Evolutionary conservation across 2,888 invertebrate genomes (phyloP).

Genomic region (Erynnis tages): DNA sequence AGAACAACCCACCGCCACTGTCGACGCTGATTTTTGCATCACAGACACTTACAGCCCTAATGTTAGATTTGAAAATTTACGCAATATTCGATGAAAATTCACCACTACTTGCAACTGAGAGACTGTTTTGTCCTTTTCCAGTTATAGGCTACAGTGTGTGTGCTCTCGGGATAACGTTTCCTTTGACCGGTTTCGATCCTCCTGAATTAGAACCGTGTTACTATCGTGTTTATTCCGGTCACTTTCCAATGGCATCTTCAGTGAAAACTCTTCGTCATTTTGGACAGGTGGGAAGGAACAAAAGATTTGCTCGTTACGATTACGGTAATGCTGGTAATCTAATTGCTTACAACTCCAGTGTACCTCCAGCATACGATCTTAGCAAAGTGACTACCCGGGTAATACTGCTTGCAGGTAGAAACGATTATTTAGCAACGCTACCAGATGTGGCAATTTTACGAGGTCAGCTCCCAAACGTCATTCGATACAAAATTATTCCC

Average conservation of each 20-base stretch:
- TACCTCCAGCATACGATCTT: conserved; percentile 43
- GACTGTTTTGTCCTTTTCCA: conserved; percentile 20
- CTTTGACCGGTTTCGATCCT: conserved; percentile 30
- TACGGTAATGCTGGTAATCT: conserved; percentile 36
- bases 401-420: conserved; percentile 36
- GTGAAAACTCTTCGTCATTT: conserved; percentile 43
- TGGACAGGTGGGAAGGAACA: conserved; percentile 36
- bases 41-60: not conserved
- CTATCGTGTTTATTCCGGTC: conserved; percentile 31
- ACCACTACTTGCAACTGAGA: not conserved
- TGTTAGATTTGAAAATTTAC: not conserved
- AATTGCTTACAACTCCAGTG: conserved; percentile 31
- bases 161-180: conserved; percentile 23
- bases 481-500: conserved; percentile 34
- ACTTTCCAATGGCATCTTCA: conserved; percentile 41
- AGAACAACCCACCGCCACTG: not conserved
- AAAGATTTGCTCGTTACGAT: conserved; percentile 38
- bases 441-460: conserved; percentile 35
- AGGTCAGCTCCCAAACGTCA: conserved; percentile 38
- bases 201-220: conserved; percentile 36
- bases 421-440: conserved; percentile 38
- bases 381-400: conserved; percentile 38
- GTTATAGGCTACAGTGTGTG: conserved; percentile 29
- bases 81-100: not conserved
- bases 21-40: not conserved